Percentiles rank a stretch among this genome's conserved stretches.
phyloP scores from a whole-genome alignment of 2,797 vertebrate species.

The Halcyon leucocephala region DNA sequence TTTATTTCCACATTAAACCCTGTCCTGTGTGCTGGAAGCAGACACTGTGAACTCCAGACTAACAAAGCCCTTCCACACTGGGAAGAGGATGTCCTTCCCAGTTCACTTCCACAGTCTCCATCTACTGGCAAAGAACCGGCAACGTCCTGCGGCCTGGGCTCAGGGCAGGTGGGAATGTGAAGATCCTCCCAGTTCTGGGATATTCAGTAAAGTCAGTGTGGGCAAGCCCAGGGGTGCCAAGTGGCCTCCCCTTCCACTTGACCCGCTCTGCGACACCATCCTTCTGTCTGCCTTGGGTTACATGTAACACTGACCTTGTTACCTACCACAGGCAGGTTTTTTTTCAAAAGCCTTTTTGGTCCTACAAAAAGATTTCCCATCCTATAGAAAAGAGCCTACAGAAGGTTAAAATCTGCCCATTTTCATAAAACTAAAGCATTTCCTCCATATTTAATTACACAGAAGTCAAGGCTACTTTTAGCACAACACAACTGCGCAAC shows the following conservation, averaged over 20 bases:
- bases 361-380: not conserved
- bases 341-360: not conserved
- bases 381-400: not conserved
- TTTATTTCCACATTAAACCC: not conserved
- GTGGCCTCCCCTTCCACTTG: not conserved
- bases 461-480: not conserved
- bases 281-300: rapidly evolving
- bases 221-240: not conserved
- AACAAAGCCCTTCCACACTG: not conserved
- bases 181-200: not conserved
- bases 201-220: rapidly evolving
- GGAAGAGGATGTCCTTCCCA: not conserved
- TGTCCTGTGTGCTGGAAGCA: not conserved
- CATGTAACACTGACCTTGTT: not conserved
- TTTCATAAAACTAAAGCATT: not conserved
- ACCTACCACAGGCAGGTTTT: not conserved
- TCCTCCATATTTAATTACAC: not conserved
- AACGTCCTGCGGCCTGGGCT: rapidly evolving
- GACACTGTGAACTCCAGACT: not conserved
- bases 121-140: not conserved
- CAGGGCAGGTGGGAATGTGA: rapidly evolving
- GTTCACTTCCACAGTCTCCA: not conserved
- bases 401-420: not conserved
- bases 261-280: not conserved
- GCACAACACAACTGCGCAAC: not conserved